Percentiles rank a stretch among this genome's conserved stretches.
phyloP scores from a whole-genome alignment of 1,140 invertebrate genomes.

The Megathymus violae region DNA sequence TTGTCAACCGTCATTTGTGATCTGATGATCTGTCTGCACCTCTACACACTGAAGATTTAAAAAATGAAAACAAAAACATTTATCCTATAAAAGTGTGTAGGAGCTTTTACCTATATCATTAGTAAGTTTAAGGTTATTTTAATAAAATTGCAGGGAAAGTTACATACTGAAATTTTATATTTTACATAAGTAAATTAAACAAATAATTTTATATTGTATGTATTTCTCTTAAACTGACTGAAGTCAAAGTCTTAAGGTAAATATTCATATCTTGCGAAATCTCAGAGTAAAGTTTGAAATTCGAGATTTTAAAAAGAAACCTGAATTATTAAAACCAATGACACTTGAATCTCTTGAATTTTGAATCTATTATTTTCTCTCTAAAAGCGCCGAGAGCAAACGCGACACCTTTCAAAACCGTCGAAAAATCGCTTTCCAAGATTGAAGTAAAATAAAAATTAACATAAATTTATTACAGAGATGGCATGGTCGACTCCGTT shows the following conservation, averaged over 20 bases:
- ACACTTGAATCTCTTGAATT: slow-evolving; percentile 31
- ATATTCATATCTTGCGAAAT: slow-evolving; percentile 22
- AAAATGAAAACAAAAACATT: too few relatives aligned
- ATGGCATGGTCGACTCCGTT: neutral
- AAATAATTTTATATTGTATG: too few relatives aligned
- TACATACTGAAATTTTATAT: too few relatives aligned
- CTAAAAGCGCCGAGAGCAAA: slow-evolving; percentile 22
- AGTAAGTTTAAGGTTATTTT: too few relatives aligned
- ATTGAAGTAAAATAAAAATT: slow-evolving; percentile 36
- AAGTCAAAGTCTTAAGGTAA: slow-evolving; percentile 3
- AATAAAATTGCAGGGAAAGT: too few relatives aligned
- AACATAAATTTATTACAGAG: slow-evolving; percentile 34
- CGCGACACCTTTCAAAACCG: slow-evolving; percentile 28
- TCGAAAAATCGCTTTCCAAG: slow-evolving; percentile 32
- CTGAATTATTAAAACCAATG: slow-evolving; percentile 4
- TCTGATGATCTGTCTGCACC: too few relatives aligned
- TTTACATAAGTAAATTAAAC: too few relatives aligned
- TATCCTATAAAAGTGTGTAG: too few relatives aligned
- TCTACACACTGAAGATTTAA: too few relatives aligned
- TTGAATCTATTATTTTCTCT: slow-evolving; percentile 29
- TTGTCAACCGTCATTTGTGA: too few relatives aligned
- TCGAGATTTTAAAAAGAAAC: slow-evolving; percentile 7
- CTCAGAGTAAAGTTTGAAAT: slow-evolving; percentile 16
- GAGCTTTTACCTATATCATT: too few relatives aligned
- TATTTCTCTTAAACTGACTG: slow-evolving; percentile 20